Base-by-base conservation (phyloP, 2,113 vertebrate genomes). In the Lagopus leucura region DNA sequence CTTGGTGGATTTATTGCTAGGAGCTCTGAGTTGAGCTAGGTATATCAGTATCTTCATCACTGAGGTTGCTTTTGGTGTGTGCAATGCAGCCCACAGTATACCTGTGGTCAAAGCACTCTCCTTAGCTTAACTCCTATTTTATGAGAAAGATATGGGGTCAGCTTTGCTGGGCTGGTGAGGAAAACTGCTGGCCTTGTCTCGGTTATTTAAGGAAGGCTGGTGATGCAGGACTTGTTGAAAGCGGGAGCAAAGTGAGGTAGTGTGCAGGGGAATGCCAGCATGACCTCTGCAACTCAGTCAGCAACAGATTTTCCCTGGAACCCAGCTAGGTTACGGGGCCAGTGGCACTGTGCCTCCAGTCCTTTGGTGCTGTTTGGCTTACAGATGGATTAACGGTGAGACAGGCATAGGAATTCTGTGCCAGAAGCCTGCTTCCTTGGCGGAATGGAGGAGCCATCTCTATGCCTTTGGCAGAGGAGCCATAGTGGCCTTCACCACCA, bases 291-390 rank as follows among this genome's bases (percentile, higher is more conserved):
- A 15, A 0, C 1, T 15, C 40, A 54, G 55, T 38, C 64, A 52
- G 84, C 50, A 42, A 24, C 15, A 73, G 54, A 52, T 32, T 58
- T 82, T 82, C 48, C 58, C 64, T 34, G 48, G 58, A 84, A 67
- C 81, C 22, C 42, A 42, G 8, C 61, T 60, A 19, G 42, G 36
- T 45, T 0, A 0, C 1, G 4, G 30, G 71, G 24, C 42, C 0
- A 3, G 16, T 71, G 40, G n/a, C 48, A 24, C 66, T 24, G 78
- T 66, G 45, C 42, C 40, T 87, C 50, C 2, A 24, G 50, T 43
- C 76, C 36, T 42, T 76, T 22, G 20, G 60, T 70, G 50, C 50
- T 48, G 0, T 72, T 79, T 69, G 64, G 27, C 64, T 89, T 30
- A 19, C 22, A 76, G 36, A 27, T 36, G 34, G 50, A 4, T 54